phyloP scores from a whole-genome alignment of 2,888 invertebrate genomes.

The Orthosia incerta region DNA sequence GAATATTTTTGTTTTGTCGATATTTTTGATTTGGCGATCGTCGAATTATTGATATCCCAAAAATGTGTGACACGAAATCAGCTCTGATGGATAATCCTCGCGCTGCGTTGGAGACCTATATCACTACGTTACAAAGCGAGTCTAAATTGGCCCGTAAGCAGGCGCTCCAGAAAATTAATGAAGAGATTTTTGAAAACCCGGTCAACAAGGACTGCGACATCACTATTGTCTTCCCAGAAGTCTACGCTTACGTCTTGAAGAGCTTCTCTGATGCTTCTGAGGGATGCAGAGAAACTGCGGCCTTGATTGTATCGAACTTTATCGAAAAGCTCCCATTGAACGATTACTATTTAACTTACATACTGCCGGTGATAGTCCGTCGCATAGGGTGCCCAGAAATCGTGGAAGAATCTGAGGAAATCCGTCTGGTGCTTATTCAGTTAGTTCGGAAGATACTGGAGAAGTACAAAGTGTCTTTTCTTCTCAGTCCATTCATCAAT shows the following conservation, averaged over 20 bases:
- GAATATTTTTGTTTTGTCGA: slow-evolving; percentile 69
- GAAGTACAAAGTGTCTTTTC: slow-evolving; percentile 91
- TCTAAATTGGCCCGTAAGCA: slow-evolving; percentile 91
- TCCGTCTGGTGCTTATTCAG: slow-evolving; percentile 93
- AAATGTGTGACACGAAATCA: slow-evolving; percentile 77
- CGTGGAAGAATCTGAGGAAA: slow-evolving; percentile 94
- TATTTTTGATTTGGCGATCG: slow-evolving; percentile 41
- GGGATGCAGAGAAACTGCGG: slow-evolving; percentile 91
- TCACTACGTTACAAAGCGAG: slow-evolving; percentile 90
- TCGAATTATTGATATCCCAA: slow-evolving; percentile 31
- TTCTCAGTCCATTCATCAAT: slow-evolving; percentile 93
- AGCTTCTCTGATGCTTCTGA: slow-evolving; percentile 91
- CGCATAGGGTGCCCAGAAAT: slow-evolving; percentile 95
- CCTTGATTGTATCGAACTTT: slow-evolving; percentile 90
- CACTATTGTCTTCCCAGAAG: slow-evolving; percentile 80
- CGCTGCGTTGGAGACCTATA: slow-evolving; percentile 79
- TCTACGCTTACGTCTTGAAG: slow-evolving; percentile 85
- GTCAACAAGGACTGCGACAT: slow-evolving; percentile 82
- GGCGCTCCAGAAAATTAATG: slow-evolving; percentile 89
- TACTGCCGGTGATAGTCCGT: slow-evolving; percentile 94
- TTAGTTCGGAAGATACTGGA: slow-evolving; percentile 93
- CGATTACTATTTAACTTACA: slow-evolving; percentile 94
- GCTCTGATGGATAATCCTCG: slow-evolving; percentile 81
- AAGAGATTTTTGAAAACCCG: slow-evolving; percentile 85
- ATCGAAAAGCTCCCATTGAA: slow-evolving; percentile 91